Conservation (phyloP, 2,113 vertebrate genomes). For the Neotoma lepida region DNA sequence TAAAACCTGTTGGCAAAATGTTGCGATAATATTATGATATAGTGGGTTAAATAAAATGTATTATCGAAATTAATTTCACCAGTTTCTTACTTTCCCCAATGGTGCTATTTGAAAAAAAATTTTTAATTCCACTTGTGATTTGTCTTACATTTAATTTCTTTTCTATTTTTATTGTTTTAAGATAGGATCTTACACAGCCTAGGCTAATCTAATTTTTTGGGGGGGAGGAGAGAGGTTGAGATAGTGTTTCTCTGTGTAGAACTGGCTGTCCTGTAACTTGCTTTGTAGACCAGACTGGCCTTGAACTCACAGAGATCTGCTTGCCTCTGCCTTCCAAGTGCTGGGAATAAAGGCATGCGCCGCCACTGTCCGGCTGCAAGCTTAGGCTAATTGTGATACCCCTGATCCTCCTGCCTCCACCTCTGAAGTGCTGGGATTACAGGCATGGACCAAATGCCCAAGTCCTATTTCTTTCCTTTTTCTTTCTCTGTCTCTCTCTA, state of each 20-base stretch:
- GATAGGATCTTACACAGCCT: neutral
- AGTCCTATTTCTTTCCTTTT: too few species aligned
- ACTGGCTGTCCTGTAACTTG: neutral
- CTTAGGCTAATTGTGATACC: neutral
- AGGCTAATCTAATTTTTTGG: neutral
- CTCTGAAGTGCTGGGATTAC: neutral
- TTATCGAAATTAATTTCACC: neutral
- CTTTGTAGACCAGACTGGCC: neutral
- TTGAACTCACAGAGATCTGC: neutral
- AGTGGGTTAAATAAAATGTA: neutral
- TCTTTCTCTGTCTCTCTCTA: neutral
- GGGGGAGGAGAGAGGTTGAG: neutral
- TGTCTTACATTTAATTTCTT: neutral
- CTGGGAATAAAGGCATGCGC: neutral
- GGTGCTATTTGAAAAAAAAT: neutral
- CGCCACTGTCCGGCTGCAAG: neutral
- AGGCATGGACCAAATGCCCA: neutral
- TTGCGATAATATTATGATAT: neutral
- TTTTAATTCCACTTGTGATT: neutral
- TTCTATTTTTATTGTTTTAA: neutral
- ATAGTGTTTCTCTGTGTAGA: neutral
- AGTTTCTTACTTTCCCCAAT: neutral
- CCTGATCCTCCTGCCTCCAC: neutral
- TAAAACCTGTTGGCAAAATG: neutral
- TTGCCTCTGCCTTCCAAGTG: neutral